Conservation (phyloP, 2,888 invertebrate species). For the Metellina segmentata region DNA sequence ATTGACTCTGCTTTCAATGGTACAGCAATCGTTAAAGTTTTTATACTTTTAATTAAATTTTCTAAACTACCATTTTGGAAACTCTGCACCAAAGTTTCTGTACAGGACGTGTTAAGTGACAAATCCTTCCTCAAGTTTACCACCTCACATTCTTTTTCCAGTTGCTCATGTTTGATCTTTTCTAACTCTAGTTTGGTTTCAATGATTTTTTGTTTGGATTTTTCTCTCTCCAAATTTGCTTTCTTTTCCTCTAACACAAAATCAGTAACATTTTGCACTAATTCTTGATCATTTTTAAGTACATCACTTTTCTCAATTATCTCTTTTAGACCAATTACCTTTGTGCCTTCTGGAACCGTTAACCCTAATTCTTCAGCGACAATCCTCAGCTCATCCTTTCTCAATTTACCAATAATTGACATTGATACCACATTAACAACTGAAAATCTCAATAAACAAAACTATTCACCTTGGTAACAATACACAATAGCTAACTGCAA, state of each 20-base stretch:
- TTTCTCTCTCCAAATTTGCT: not conserved
- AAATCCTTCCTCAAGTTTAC: too few species aligned
- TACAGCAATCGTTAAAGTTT: too few species aligned
- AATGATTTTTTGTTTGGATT: not conserved
- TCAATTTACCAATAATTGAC: not conserved
- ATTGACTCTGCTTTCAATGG: not conserved
- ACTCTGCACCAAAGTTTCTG: too few species aligned
- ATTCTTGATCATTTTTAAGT: not conserved
- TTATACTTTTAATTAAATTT: too few species aligned
- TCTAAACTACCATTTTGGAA: too few species aligned
- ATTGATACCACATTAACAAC: not conserved
- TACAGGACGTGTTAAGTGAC: too few species aligned
- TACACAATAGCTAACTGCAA: too few species aligned
- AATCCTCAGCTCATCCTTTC: not conserved
- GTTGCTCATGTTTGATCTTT: not conserved
- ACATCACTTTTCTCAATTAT: not conserved
- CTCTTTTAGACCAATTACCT: not conserved
- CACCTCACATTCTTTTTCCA: not conserved
- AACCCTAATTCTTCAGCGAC: conserved; percentile 8
- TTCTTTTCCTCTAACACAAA: not conserved
- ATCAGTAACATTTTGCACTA: not conserved
- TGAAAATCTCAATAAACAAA: too few species aligned
- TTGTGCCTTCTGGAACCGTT: not conserved
- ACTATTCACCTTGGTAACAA: too few species aligned
- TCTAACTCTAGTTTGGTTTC: not conserved